These are phyloP conservation scores for Andricus grossulariae DNA, from an alignment of 1,140 invertebrate genomes.

Conservation along the genomic window DNA sequence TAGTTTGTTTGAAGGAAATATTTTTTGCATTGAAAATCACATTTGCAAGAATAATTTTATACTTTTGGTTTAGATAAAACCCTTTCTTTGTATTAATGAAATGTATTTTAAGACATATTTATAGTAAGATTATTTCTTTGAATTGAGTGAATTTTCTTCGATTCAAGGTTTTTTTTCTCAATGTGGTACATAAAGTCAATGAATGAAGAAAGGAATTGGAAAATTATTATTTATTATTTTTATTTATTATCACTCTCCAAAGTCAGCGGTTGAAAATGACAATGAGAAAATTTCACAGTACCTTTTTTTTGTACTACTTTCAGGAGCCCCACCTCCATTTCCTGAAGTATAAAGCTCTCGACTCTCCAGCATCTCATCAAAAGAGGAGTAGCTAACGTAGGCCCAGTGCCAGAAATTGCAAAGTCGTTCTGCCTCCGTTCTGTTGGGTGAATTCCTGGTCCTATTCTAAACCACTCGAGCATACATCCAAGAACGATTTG, in stretches of 20 bases:
- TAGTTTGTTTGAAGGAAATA: no score
- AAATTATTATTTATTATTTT: no score
- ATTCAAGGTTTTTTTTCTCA: no score
- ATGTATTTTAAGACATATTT: no score
- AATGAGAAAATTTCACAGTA: conserved; percentile 33
- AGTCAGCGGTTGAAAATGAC: conserved; percentile 36
- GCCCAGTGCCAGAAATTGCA: conserved; percentile 5
- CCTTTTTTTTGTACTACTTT: not conserved
- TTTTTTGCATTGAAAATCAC: no score
- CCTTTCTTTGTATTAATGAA: no score
- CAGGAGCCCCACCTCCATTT: not conserved
- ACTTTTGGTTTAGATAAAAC: no score
- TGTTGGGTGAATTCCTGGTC: conserved; percentile 10
- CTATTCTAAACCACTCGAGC: conserved; percentile 64
- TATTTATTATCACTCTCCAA: not conserved
- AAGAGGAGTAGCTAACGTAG: not conserved
- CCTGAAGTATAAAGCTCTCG: conserved; percentile 32
- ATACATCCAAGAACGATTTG: conserved; percentile 65
- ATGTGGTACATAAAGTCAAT: no score
- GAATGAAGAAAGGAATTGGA: no score
- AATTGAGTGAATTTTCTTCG: no score
- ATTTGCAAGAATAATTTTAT: no score
- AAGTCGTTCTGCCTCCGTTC: conserved; percentile 12
- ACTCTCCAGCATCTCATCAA: conserved; percentile 26
- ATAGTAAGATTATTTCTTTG: no score